A percentile compares a stretch with the other conserved stretches of the same genome.
These are phyloP conservation scores for Notarius quadriscutis DNA, from an alignment of 2,113 vertebrate genomes.

Conservation along the genomic window DNA sequence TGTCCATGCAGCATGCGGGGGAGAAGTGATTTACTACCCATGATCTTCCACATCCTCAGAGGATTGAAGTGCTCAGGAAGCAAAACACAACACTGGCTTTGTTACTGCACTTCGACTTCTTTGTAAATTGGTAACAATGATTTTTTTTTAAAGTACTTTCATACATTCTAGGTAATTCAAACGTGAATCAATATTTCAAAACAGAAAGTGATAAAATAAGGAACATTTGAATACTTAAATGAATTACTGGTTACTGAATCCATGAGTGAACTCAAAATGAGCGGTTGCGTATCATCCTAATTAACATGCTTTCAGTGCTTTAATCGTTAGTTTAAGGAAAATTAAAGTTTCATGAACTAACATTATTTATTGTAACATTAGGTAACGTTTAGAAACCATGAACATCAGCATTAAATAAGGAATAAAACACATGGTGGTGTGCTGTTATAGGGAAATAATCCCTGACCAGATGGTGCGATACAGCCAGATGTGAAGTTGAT, in stretches of 20 bases:
- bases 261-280: not conserved
- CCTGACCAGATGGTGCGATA: not conserved
- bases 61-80: not conserved
- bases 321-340: not conserved
- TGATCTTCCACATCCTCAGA: conserved; percentile 21
- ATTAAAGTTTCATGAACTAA: not conserved
- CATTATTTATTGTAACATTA: not conserved
- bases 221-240: not conserved
- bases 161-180: not conserved
- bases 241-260: not conserved
- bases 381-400: not conserved
- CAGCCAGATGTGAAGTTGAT: not conserved
- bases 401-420: not conserved
- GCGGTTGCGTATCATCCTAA: not conserved
- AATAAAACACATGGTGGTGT: not conserved
- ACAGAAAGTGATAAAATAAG: not conserved
- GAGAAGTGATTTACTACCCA: conserved; percentile 20
- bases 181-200: not conserved
- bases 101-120: not conserved
- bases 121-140: not conserved
- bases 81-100: not conserved
- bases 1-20: not conserved
- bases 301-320: not conserved
- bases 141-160: not conserved
- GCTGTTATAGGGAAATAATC: not conserved